Evolutionary conservation across 2,113 vertebrate genomes (phyloP).

Genomic region (Tragelaphus strepsiceros): DNA sequence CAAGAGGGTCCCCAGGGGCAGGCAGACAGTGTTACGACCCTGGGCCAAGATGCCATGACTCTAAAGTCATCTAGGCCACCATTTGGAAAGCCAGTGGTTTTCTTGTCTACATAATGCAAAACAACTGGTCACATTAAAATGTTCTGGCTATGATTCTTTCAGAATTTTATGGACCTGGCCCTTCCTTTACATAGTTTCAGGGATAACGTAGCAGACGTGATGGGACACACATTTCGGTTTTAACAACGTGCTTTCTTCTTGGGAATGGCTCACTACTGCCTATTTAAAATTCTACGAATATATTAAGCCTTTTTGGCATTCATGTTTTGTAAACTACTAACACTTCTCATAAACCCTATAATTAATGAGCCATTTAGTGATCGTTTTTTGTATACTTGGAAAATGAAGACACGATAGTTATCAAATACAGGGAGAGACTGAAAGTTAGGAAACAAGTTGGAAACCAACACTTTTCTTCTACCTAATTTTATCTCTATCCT

Average conservation of each 20-base stretch:
- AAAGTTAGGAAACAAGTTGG: neutral
- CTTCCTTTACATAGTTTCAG: neutral
- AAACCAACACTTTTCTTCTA: neutral
- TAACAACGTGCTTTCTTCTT: neutral
- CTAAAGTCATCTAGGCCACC: neutral
- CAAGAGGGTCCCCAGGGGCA: neutral
- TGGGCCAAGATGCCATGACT: neutral
- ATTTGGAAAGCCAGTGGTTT: neutral
- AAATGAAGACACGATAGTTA: neutral
- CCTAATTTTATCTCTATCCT: neutral
- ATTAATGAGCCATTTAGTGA: neutral
- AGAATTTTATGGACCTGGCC: neutral
- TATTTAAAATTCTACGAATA: neutral
- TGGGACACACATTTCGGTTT: neutral
- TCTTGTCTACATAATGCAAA: neutral
- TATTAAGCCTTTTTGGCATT: neutral
- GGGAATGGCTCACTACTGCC: neutral
- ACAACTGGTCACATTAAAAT: neutral
- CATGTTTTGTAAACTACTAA: neutral
- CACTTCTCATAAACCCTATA: neutral
- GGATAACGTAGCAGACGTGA: neutral
- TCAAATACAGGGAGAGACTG: neutral
- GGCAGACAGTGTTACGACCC: neutral
- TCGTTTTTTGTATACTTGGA: neutral
- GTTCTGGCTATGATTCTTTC: neutral